A percentile compares a stretch with the other conserved stretches of the same genome.
Conservation (phyloP, 2,113 vertebrate genomes). For the Tenebrosternarchus preto region DNA sequence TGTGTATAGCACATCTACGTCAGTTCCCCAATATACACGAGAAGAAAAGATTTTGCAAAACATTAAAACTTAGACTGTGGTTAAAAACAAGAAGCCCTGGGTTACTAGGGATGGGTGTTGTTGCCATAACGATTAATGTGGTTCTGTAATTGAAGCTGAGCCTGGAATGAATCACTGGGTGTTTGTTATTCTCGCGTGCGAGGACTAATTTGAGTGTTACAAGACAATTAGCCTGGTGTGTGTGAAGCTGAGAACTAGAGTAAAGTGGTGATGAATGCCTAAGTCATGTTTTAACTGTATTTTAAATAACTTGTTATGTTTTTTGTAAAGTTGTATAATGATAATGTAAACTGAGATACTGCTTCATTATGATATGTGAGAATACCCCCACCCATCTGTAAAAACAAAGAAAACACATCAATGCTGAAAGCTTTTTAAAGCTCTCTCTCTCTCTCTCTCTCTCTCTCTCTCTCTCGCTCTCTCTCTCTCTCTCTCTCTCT, state of each 20-base stretch:
- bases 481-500: too few species aligned
- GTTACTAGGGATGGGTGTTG: conserved; percentile 27
- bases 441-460: neutral
- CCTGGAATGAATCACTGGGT: conserved; percentile 61
- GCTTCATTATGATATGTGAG: neutral
- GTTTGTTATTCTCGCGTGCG: conserved; percentile 65
- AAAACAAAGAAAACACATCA: too few species aligned
- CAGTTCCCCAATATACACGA: conserved; percentile 32
- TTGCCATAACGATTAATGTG: conserved; percentile 56
- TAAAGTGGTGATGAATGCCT: neutral
- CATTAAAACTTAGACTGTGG: conserved; percentile 30
- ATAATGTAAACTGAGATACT: neutral
- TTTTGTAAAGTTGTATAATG: neutral
- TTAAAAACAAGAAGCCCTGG: conserved; percentile 6
- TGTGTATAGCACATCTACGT: conserved; percentile 4
- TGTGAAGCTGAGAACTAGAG: conserved; percentile 24
- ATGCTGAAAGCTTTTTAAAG: neutral
- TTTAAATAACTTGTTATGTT: neutral
- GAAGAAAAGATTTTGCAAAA: conserved; percentile 13
- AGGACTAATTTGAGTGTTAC: conserved; percentile 66
- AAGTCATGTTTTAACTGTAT: neutral
- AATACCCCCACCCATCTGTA: neutral
- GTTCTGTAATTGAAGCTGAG: conserved; percentile 59
- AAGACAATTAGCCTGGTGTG: conserved; percentile 62
- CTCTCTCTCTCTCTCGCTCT: neutral